These are phyloP conservation scores for Xiphorhynchus erythropygius DNA, from an alignment of 2,797 vertebrate genomes.

Conservation along the genomic window DNA sequence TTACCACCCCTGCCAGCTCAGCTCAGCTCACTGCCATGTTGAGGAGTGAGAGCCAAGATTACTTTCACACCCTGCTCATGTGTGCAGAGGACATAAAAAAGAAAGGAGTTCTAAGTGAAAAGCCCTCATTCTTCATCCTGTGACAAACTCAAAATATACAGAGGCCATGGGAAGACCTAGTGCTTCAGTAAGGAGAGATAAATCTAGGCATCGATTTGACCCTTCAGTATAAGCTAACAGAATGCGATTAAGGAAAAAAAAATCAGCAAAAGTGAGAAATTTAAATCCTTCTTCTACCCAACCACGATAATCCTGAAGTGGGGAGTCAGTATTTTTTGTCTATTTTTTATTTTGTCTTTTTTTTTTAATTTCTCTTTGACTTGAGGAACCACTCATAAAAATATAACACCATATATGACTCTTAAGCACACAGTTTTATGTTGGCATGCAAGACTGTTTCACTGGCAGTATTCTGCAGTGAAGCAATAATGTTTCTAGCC, in stretches of 20 bases:
- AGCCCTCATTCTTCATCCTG: neutral
- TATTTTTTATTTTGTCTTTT: neutral
- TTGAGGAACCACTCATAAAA: neutral
- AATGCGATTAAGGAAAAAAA: neutral
- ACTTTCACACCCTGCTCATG: constrained; percentile 10
- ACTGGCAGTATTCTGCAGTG: neutral
- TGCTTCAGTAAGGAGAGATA: neutral
- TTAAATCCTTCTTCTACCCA: neutral
- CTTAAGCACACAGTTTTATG: neutral
- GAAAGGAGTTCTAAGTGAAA: neutral
- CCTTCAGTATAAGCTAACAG: neutral
- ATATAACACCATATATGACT: neutral
- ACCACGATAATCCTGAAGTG: neutral
- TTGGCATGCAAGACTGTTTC: neutral
- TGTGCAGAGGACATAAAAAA: constrained; percentile 20
- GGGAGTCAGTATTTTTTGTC: neutral
- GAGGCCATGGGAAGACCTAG: neutral
- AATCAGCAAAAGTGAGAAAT: neutral
- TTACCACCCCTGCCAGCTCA: constrained; percentile 37
- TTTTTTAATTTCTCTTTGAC: neutral
- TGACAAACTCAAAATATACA: neutral
- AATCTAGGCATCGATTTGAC: neutral
- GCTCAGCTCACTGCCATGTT: constrained; percentile 12
- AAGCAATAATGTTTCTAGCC: neutral
- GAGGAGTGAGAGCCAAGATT: neutral